Conservation (phyloP, 2,888 invertebrate genomes). For the Altica lythri region DNA sequence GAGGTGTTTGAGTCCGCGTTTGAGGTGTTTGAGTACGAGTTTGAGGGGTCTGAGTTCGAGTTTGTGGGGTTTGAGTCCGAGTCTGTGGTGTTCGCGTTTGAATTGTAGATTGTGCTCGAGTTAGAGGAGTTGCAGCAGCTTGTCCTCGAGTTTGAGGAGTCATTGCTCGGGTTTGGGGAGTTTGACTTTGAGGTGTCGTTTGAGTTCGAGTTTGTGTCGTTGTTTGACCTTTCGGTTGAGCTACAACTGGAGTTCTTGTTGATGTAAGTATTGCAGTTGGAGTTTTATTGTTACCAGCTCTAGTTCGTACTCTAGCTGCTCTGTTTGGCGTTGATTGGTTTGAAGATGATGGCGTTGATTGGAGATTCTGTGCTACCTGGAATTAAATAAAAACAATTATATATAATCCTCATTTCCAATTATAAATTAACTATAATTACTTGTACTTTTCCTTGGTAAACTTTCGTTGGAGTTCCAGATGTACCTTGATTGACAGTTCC, state of each 20-base stretch:
- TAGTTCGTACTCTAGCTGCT: constrained; percentile 11
- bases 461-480: constrained; percentile 26
- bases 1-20: neutral
- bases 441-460: constrained; percentile 39
- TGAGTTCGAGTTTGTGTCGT: neutral
- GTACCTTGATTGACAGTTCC: constrained; percentile 30
- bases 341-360: constrained; percentile 19
- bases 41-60: neutral
- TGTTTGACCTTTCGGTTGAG: neutral
- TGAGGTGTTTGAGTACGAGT: constrained; percentile 5
- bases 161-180: constrained; percentile 8
- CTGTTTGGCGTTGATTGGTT: neutral
- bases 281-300: constrained; percentile 14
- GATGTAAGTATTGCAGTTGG: constrained; percentile 5
- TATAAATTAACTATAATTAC: constrained; percentile 16
- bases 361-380: constrained; percentile 30
- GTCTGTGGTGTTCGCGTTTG: constrained; percentile 8
- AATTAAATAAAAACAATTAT: neutral
- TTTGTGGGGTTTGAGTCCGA: neutral
- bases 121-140: constrained; percentile 1
- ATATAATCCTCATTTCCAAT: neutral
- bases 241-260: constrained; percentile 6
- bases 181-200: neutral
- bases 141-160: constrained; percentile 4
- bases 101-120: neutral